phyloP scores from a whole-genome alignment of 2,113 vertebrate genomes.

The Panthera uncia region DNA sequence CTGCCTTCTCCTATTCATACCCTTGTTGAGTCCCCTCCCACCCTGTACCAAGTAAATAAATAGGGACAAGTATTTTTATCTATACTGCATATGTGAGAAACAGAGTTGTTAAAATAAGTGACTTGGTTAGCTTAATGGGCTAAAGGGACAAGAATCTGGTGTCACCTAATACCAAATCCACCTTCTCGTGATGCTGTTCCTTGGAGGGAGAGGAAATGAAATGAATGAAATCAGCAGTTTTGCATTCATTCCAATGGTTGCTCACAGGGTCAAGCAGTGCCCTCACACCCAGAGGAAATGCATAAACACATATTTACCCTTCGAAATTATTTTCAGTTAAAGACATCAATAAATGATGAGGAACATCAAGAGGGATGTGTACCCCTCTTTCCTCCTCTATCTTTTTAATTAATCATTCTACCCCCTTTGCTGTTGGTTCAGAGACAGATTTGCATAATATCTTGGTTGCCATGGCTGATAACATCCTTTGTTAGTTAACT shows the following conservation, averaged over 20 bases:
- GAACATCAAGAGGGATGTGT: neutral
- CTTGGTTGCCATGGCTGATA: constrained; percentile 49
- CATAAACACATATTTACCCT: constrained; percentile 14
- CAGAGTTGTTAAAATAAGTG: neutral
- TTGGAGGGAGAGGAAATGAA: neutral
- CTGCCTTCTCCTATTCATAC: neutral
- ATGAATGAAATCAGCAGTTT: neutral
- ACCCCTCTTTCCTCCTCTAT: neutral
- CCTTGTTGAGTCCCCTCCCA: neutral
- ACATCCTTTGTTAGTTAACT: constrained; percentile 56
- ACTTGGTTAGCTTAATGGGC: neutral
- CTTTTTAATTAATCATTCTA: constrained; percentile 49
- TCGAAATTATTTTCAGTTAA: constrained; percentile 53
- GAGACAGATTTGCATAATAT: constrained; percentile 66
- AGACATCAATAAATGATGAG: constrained; percentile 36
- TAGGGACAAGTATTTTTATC: neutral
- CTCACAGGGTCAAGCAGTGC: neutral
- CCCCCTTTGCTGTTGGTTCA: constrained; percentile 18
- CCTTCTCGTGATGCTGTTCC: neutral
- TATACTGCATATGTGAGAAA: neutral
- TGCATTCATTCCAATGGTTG: neutral
- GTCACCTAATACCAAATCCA: neutral
- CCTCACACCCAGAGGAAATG: neutral
- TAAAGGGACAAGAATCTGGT: neutral
- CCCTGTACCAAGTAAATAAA: neutral